Evolutionary conservation across 1,140 invertebrate genomes (phyloP).

Genomic region (Eriocheir sinensis): DNA sequence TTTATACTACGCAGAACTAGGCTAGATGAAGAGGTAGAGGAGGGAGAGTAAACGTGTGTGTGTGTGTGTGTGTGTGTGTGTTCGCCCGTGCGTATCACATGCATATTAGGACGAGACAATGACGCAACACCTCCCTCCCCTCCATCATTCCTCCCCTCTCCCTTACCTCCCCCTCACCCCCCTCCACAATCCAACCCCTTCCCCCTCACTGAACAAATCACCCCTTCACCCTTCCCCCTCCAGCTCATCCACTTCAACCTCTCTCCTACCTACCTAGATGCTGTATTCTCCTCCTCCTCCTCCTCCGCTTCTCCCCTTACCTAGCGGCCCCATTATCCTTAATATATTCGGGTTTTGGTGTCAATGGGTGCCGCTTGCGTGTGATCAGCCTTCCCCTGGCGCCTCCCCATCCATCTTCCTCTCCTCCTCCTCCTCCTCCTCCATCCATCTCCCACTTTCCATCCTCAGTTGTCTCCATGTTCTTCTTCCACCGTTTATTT

Average conservation of each 20-base stretch:
- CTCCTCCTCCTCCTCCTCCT: neutral
- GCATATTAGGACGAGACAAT: neutral
- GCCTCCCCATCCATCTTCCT: neutral
- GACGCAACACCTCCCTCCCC: neutral
- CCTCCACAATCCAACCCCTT: neutral
- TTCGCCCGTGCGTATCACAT: neutral
- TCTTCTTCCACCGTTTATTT: neutral
- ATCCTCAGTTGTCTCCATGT: neutral
- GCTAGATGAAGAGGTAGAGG: neutral
- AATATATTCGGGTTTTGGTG: slow-evolving; percentile 4
- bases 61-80: neutral
- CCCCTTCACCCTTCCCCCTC: neutral
- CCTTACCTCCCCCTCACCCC: neutral
- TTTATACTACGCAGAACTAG: no score
- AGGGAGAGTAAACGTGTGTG: slow-evolving; percentile 31
- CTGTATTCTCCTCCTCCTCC: no score
- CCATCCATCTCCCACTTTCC: neutral
- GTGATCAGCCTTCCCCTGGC: neutral
- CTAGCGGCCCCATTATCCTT: neutral
- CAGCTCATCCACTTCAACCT: neutral
- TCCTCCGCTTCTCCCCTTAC: no score
- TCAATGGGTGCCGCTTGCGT: neutral
- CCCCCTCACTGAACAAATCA: neutral
- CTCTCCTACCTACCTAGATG: neutral
- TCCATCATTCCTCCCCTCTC: neutral